Conservation (phyloP, 2,797 vertebrate genomes). For the Microctenopoma steveboyesi region DNA sequence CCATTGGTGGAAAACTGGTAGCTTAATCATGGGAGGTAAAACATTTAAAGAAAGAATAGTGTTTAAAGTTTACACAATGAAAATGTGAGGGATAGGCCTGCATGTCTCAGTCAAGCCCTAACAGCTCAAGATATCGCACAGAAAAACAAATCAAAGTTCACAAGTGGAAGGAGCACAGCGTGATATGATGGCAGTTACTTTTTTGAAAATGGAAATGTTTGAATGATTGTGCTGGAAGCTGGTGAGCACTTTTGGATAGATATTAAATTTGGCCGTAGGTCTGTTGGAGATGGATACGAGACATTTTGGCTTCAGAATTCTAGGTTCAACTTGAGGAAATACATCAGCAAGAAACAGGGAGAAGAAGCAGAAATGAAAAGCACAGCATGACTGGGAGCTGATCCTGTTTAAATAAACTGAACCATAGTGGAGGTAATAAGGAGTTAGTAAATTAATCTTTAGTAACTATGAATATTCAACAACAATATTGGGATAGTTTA, state of each 20-base stretch:
- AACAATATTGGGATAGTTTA: background rate
- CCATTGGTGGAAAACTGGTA: constrained; percentile 23
- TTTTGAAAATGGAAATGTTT: constrained; percentile 14
- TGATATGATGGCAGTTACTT: constrained; percentile 8
- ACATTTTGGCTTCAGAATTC: constrained; percentile 14
- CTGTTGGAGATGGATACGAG: constrained; percentile 4
- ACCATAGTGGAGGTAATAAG: background rate
- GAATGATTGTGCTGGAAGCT: constrained; percentile 24
- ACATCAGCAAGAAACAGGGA: background rate
- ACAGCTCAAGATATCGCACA: constrained; percentile 14
- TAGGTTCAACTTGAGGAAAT: background rate
- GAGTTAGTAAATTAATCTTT: background rate
- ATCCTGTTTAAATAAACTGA: background rate
- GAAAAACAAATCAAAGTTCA: constrained; percentile 32
- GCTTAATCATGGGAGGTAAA: constrained; percentile 22
- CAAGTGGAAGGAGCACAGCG: background rate
- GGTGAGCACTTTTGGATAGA: constrained; percentile 21
- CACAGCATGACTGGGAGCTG: background rate
- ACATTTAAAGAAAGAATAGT: constrained; percentile 38
- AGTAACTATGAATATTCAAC: background rate
- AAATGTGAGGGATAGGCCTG: constrained; percentile 34
- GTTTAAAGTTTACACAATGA: constrained; percentile 45
- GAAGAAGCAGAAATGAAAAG: background rate
- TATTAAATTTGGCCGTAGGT: constrained; percentile 8
- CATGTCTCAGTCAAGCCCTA: constrained; percentile 23